Evolutionary conservation across 2,797 vertebrate genomes (phyloP).

Genomic region (Pangasius sanitwongsei): DNA sequence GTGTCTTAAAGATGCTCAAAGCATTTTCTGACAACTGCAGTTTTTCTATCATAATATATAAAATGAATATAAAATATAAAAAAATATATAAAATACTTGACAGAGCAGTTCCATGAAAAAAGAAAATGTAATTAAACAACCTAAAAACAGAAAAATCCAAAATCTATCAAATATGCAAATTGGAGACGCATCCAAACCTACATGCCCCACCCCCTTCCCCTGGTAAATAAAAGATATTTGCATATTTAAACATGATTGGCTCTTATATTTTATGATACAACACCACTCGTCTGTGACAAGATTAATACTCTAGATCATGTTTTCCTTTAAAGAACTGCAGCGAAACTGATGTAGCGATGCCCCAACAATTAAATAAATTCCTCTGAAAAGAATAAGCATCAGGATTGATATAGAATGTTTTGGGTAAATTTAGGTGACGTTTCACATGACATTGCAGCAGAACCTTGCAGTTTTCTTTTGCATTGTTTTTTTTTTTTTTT

Average conservation of each 20-base stretch:
- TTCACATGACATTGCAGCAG: background rate
- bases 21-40: background rate
- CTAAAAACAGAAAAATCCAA: background rate
- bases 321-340: background rate
- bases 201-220: too few species aligned
- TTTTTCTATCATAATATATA: background rate
- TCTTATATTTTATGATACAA: background rate
- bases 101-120: background rate
- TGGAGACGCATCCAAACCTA: background rate
- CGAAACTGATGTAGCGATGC: background rate
- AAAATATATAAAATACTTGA: background rate
- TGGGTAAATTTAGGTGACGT: too few species aligned
- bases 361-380: background rate
- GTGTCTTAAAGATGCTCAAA: background rate
- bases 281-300: background rate
- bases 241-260: constrained; percentile 8
- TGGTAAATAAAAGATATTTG: background rate
- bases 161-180: constrained; percentile 8
- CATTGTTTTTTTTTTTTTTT: too few species aligned
- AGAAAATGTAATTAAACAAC: background rate
- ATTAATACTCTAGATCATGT: background rate
- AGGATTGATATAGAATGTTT: background rate
- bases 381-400: background rate
- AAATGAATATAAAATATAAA: background rate
- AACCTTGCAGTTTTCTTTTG: background rate